Conservation (phyloP, 2,888 invertebrate species). For the Scotopteryx bipunctaria region DNA sequence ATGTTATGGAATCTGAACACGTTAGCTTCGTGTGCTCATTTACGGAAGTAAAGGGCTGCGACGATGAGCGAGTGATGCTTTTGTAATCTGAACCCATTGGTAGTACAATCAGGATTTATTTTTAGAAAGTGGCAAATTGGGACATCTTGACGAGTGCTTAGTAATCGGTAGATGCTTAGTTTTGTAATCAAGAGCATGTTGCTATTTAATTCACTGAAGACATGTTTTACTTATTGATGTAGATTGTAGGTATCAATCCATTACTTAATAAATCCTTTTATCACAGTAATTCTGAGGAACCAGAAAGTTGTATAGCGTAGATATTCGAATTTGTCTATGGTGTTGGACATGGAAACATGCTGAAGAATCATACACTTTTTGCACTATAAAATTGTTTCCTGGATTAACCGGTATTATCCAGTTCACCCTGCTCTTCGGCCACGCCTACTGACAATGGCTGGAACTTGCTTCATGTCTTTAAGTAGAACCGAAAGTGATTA, state of each 20-base stretch:
- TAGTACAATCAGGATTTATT: slow-evolving; percentile 5
- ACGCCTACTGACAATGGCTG: slow-evolving; percentile 9
- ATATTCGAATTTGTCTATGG: no score
- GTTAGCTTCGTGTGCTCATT: slow-evolving; percentile 37
- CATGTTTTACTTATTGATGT: no score
- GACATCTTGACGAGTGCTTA: not conserved
- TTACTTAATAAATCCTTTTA: no score
- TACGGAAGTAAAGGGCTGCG: slow-evolving; percentile 40
- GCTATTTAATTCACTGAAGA: not conserved
- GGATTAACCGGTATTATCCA: slow-evolving; percentile 21
- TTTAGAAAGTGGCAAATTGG: slow-evolving; percentile 5
- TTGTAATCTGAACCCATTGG: slow-evolving; percentile 14
- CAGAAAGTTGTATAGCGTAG: no score
- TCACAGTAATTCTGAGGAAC: no score
- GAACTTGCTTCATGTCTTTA: slow-evolving; percentile 8
- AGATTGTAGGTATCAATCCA: not conserved
- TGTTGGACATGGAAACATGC: no score
- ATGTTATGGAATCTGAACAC: slow-evolving; percentile 44
- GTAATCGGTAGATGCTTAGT: not conserved
- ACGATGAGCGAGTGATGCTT: slow-evolving; percentile 29
- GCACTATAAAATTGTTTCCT: slow-evolving; percentile 21
- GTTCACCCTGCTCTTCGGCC: slow-evolving; percentile 23
- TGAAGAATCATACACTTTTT: slow-evolving; percentile 4
- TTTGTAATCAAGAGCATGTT: not conserved
- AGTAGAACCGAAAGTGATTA: slow-evolving; percentile 9